These are phyloP conservation scores for Babyrousa celebensis DNA, from an alignment of 2,797 vertebrate genomes.

Conservation along the genomic window DNA sequence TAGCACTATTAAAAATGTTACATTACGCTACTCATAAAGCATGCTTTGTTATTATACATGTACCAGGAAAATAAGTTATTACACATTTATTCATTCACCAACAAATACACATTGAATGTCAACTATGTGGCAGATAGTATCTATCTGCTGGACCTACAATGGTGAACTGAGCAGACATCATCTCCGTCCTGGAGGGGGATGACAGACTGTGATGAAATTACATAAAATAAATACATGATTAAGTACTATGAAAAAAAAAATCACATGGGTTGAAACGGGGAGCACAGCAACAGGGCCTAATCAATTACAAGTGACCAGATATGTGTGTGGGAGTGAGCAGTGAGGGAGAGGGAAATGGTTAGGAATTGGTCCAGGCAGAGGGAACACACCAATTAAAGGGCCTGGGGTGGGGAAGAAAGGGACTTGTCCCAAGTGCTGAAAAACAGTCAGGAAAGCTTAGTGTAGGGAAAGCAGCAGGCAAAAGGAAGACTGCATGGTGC, in stretches of 20 bases:
- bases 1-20: neutral
- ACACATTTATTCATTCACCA: constrained; percentile 24
- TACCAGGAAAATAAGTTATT: neutral
- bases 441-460: neutral
- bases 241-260: neutral
- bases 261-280: neutral
- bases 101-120: neutral
- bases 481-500: neutral
- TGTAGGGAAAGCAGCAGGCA: neutral
- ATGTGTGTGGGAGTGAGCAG: neutral
- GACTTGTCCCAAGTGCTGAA: neutral
- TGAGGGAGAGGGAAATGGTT: neutral
- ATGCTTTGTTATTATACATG: neutral
- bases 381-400: neutral
- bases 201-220: neutral
- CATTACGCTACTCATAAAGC: neutral
- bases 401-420: neutral
- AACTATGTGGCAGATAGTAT: neutral
- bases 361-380: neutral
- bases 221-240: neutral
- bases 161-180: neutral
- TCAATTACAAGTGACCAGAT: neutral
- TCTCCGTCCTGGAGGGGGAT: neutral
- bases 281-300: neutral
- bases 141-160: neutral